phyloP scores from a whole-genome alignment of 2,797 vertebrate species.

The Oreochromis grahami region DNA sequence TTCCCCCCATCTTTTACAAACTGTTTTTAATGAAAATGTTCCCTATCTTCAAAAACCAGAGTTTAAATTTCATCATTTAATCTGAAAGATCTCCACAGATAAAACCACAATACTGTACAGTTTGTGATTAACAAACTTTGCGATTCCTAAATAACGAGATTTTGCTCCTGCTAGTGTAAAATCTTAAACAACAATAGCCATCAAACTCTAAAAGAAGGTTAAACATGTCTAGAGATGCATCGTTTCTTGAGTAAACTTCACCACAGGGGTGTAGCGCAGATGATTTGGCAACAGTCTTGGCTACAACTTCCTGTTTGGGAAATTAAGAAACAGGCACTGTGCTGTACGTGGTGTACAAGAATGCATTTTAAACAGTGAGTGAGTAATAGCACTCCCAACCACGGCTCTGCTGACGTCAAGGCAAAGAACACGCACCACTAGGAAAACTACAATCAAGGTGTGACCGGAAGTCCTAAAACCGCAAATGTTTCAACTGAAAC shows the following conservation, averaged over 20 bases:
- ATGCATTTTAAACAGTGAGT: constrained; percentile 61
- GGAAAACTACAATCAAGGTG: constrained; percentile 75
- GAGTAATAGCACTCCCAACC: constrained; percentile 76
- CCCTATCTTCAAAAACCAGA: not conserved
- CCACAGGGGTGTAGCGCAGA: constrained; percentile 23
- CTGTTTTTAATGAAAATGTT: not conserved
- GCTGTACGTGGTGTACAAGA: constrained; percentile 63
- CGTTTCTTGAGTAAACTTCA: constrained; percentile 21
- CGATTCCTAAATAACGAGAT: not conserved
- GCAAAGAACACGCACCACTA: constrained; percentile 61
- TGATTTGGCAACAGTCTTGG: constrained; percentile 61
- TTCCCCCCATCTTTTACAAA: fast-evolving
- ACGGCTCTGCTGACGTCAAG: constrained; percentile 70
- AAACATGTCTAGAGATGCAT: constrained; percentile 15
- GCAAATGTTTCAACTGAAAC: constrained; percentile 37
- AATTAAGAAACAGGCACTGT: constrained; percentile 44
- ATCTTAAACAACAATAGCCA: not conserved
- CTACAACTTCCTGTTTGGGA: constrained; percentile 68
- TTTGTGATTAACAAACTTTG: not conserved
- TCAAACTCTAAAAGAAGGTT: not conserved
- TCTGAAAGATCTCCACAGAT: not conserved
- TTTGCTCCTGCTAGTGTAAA: not conserved
- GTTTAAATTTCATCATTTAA: not conserved
- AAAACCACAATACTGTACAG: not conserved
- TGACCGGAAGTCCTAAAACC: constrained; percentile 66